Conservation (phyloP, 2,888 invertebrate genomes). For the Seira ritae region DNA sequence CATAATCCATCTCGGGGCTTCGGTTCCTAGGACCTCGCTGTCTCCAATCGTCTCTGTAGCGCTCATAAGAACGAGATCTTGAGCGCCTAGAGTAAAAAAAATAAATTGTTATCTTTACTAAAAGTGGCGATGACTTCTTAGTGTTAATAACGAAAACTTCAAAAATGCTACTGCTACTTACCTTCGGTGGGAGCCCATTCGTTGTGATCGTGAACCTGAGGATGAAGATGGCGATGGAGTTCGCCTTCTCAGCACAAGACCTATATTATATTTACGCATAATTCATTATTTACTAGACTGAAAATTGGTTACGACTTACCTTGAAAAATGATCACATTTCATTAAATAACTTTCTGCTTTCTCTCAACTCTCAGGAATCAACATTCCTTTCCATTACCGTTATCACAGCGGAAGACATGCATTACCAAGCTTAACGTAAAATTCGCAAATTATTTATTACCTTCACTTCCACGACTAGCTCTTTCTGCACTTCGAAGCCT, state of each 20-base stretch:
- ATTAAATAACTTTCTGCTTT: too few relatives aligned
- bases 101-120: background rate
- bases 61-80: slow-evolving; percentile 35
- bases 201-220: background rate
- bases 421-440: background rate
- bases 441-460: background rate
- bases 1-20: slow-evolving; percentile 38
- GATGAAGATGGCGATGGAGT: background rate
- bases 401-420: too few relatives aligned
- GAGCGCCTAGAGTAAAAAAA: slow-evolving; percentile 10
- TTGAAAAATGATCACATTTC: too few relatives aligned
- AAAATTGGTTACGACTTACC: too few relatives aligned
- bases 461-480: slow-evolving; percentile 40
- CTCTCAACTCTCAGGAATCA: background rate
- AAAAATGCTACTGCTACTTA: background rate
- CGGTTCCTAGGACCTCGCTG: slow-evolving; percentile 18
- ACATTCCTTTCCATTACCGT: background rate
- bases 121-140: too few relatives aligned
- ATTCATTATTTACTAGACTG: too few relatives aligned
- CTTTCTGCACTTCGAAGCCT: slow-evolving; percentile 1
- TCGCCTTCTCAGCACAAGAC: background rate
- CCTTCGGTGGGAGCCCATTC: background rate
- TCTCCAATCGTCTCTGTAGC: slow-evolving; percentile 34
- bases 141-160: background rate
- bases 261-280: too few relatives aligned